These are phyloP conservation scores for Hippocampus mohnikei DNA, from an alignment of 2,113 vertebrate genomes.

Conservation along the genomic window DNA sequence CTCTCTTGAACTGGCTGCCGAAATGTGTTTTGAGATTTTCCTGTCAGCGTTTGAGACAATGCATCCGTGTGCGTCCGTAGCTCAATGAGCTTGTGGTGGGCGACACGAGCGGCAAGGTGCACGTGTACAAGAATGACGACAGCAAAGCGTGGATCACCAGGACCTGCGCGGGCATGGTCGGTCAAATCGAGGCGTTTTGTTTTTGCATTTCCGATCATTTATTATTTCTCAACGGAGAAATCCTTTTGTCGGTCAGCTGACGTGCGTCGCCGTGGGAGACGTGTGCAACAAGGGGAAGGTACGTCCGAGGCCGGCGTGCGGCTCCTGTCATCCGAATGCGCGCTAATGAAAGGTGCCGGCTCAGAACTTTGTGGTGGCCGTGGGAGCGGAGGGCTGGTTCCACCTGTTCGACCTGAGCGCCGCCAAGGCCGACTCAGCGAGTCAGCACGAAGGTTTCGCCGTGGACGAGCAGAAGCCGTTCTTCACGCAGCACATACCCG, in stretches of 20 bases:
- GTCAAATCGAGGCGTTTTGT: rapidly evolving
- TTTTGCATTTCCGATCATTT: neutral
- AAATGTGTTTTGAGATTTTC: too few relatives aligned
- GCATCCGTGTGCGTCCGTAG: constrained; percentile 62
- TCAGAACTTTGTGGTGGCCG: constrained; percentile 89
- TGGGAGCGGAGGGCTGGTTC: constrained; percentile 96
- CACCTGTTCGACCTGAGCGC: constrained; percentile 89
- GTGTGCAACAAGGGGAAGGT: constrained; percentile 96
- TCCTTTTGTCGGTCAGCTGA: constrained; percentile 77
- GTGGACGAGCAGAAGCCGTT: constrained; percentile 84
- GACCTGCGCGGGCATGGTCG: constrained; percentile 90
- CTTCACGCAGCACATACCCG: constrained; percentile 93
- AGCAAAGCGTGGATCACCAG: constrained; percentile 85
- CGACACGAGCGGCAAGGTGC: constrained; percentile 89
- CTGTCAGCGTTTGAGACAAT: too few relatives aligned
- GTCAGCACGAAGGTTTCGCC: constrained; percentile 76
- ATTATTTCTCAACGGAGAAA: too few relatives aligned
- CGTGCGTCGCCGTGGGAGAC: constrained; percentile 90
- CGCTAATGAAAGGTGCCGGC: neutral
- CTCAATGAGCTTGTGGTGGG: constrained; percentile 94
- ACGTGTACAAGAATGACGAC: constrained; percentile 89
- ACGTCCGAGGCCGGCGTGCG: constrained; percentile 2
- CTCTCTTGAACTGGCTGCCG: too few relatives aligned
- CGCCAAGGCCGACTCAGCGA: constrained; percentile 75
- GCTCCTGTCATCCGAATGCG: too few relatives aligned